phyloP scores from a whole-genome alignment of 2,113 vertebrate species.

The Platysternon megacephalum region DNA sequence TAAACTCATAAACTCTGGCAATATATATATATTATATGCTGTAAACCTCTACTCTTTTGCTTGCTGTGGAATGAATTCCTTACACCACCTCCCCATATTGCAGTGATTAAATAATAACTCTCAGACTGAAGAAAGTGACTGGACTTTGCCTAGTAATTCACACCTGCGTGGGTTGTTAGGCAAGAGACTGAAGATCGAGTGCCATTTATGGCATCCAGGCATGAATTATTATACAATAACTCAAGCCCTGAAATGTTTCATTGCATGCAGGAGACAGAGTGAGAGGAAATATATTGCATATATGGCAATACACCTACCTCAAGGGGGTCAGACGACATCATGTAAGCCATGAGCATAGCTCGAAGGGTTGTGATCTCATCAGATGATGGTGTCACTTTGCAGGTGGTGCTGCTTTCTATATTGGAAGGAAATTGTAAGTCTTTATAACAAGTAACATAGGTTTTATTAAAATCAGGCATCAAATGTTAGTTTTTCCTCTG shows the following conservation, averaged over 20 bases:
- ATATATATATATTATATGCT: fast-evolving
- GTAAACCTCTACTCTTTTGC: not conserved
- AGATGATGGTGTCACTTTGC: not conserved
- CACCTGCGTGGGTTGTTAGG: not conserved
- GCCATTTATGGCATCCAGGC: fast-evolving
- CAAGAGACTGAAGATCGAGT: not conserved
- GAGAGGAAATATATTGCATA: not conserved
- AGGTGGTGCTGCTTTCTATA: fast-evolving
- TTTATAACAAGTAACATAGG: not conserved
- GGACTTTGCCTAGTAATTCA: not conserved
- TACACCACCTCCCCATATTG: not conserved
- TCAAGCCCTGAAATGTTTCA: fast-evolving
- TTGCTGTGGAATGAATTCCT: not conserved
- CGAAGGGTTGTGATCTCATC: not conserved
- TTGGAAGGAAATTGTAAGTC: not conserved
- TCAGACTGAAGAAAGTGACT: not conserved
- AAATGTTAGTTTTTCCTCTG: not conserved
- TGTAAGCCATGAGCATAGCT: not conserved
- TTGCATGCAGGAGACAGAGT: not conserved
- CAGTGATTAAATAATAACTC: not conserved
- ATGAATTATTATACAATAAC: not conserved
- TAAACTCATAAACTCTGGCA: not conserved
- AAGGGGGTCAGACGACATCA: not conserved
- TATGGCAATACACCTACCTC: not conserved
- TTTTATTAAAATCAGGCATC: not conserved